Evolutionary conservation across 2,113 vertebrate genomes (phyloP).

Genomic region (Phalacrocorax brasilianus): DNA sequence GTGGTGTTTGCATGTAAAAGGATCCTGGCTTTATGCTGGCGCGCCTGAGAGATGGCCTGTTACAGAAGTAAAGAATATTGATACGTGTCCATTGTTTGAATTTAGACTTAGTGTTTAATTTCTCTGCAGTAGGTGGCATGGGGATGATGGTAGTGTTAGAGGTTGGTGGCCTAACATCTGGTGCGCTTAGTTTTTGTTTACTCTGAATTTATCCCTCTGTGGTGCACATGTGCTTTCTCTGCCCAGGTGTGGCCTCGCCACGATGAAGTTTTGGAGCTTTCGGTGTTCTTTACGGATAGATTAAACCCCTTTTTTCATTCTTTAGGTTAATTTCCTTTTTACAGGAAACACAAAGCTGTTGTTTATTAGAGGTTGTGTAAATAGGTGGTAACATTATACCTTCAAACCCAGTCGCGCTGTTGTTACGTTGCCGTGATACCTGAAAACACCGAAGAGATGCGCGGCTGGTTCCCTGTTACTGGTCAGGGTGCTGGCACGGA

Average conservation of each 20-base stretch:
- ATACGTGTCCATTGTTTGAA: background rate
- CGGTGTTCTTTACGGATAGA: background rate
- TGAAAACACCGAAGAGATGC: background rate
- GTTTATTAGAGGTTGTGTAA: background rate
- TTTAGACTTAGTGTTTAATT: background rate
- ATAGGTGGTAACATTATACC: background rate
- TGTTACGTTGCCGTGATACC: background rate
- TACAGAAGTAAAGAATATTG: background rate
- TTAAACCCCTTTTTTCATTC: background rate
- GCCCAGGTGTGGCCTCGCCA: background rate
- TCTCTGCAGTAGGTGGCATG: background rate
- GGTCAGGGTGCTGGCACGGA: background rate
- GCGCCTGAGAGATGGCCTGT: background rate
- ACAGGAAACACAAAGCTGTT: background rate
- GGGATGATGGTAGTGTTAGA: background rate
- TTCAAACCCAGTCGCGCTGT: background rate
- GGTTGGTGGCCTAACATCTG: background rate
- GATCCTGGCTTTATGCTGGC: background rate
- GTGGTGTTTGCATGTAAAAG: background rate
- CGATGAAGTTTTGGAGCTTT: background rate
- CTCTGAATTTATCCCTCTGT: background rate
- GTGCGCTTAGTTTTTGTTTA: background rate
- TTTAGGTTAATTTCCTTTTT: background rate
- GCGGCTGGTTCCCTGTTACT: background rate
- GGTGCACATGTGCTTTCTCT: fast-evolving